These are phyloP conservation scores for Phycodurus eques DNA, from an alignment of 2,113 vertebrate genomes.

Conservation along the genomic window DNA sequence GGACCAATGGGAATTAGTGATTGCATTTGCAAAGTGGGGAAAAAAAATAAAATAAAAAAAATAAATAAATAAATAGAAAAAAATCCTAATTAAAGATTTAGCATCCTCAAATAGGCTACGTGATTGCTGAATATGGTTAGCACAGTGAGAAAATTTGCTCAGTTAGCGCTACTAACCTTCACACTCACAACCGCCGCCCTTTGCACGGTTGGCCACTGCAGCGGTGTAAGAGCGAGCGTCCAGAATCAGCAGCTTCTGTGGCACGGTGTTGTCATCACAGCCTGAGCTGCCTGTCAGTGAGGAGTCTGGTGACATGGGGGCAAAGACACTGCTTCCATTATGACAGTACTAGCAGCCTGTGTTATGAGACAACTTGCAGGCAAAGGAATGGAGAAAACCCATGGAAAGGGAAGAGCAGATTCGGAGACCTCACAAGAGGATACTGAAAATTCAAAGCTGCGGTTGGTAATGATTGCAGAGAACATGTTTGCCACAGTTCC, in stretches of 20 bases:
- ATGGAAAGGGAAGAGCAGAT: neutral
- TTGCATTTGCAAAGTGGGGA: no score
- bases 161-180: conserved; percentile 78
- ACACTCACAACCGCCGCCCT: conserved; percentile 96
- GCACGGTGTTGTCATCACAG: conserved; percentile 78
- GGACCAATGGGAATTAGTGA: no score
- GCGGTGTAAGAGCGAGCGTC: conserved; percentile 96
- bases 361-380: neutral
- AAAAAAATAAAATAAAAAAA: no score
- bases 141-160: neutral
- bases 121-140: neutral
- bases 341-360: neutral
- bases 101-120: no score
- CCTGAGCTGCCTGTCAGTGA: conserved; percentile 84
- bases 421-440: conserved; percentile 8
- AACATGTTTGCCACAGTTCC: no score
- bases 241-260: conserved; percentile 93
- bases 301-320: conserved; percentile 76
- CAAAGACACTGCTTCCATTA: conserved; percentile 2
- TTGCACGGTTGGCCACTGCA: conserved; percentile 96
- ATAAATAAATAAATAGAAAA: no score
- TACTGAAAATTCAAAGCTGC: conserved; percentile 14
- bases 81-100: no score
- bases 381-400: neutral
- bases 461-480: neutral